A percentile compares a stretch with the other conserved stretches of the same genome.
These are phyloP conservation scores for Catharus fuscescens DNA, from an alignment of 2,113 vertebrate genomes.

Conservation along the genomic window DNA sequence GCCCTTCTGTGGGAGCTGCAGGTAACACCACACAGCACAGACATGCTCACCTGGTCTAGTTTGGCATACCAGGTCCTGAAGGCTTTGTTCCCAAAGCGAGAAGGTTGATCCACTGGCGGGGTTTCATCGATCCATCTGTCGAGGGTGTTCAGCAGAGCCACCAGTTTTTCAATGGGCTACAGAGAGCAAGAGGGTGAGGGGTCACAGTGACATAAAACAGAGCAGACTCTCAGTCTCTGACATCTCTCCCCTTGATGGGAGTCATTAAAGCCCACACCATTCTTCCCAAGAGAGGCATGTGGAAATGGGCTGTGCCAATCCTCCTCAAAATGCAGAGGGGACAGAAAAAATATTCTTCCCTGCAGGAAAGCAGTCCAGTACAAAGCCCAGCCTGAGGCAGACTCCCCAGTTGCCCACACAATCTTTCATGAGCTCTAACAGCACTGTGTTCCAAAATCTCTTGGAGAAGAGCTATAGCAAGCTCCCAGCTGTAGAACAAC, in stretches of 20 bases:
- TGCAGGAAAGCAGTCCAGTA: not conserved
- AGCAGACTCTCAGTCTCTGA: not conserved
- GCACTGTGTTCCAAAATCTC: not conserved
- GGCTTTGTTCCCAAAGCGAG: conserved; percentile 97
- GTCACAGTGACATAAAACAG: not conserved
- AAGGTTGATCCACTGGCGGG: conserved; percentile 92
- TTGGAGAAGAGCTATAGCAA: not conserved
- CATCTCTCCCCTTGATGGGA: not conserved
- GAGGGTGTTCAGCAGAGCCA: conserved; percentile 86
- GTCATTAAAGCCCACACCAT: not conserved
- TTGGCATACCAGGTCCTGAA: conserved; percentile 93
- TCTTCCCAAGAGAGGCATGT: not conserved
- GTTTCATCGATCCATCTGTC: conserved; percentile 96
- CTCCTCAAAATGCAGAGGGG: not conserved
- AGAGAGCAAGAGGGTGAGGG: not conserved
- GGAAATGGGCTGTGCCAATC: not conserved
- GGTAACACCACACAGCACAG: not conserved
- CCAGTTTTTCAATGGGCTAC: conserved; percentile 89
- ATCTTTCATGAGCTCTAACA: not conserved
- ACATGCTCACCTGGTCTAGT: conserved; percentile 85
- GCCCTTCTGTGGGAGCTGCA: not conserved
- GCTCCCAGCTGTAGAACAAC: not conserved
- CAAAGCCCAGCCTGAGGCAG: not conserved
- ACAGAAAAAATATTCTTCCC: not conserved
- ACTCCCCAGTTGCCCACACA: not conserved